phyloP scores from a whole-genome alignment of 1,140 invertebrate genomes.

The Lepidurus arcticus region DNA sequence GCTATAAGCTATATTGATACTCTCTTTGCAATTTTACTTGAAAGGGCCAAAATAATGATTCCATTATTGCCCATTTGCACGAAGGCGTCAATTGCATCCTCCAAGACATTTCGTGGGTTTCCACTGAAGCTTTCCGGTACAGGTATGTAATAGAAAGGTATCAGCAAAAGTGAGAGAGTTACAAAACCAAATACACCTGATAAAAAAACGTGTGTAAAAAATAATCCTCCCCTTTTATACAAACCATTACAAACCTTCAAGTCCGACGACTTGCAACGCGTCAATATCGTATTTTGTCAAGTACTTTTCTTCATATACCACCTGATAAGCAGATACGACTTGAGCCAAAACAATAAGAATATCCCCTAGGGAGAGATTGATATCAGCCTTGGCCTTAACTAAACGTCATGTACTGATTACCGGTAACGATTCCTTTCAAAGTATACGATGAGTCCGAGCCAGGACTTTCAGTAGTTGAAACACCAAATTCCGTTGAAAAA shows the following conservation, averaged over 20 bases:
- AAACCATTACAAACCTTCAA: neutral
- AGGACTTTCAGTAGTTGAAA: neutral
- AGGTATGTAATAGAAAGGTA: constrained; percentile 79
- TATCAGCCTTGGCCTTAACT: neutral
- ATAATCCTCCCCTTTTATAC: neutral
- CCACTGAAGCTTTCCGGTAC: constrained; percentile 66
- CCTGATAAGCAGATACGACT: constrained; percentile 81
- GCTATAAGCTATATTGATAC: neutral
- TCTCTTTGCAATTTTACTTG: constrained; percentile 32
- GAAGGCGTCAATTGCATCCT: constrained; percentile 78
- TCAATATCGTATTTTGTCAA: constrained; percentile 74
- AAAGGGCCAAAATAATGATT: constrained; percentile 53
- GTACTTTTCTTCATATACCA: constrained; percentile 92
- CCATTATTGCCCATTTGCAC: constrained; percentile 66
- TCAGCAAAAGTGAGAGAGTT: constrained; percentile 63
- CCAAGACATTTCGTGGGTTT: constrained; percentile 69
- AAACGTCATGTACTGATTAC: constrained; percentile 40
- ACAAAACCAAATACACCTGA: constrained; percentile 76
- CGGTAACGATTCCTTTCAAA: constrained; percentile 74
- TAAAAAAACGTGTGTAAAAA: constrained; percentile 37
- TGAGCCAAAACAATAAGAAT: constrained; percentile 85
- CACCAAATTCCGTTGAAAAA: neutral
- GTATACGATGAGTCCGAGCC: constrained; percentile 43
- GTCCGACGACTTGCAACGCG: constrained; percentile 54
- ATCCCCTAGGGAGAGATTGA: constrained; percentile 59